Conservation (phyloP, 2,888 invertebrate species). For the Erebia ligea region DNA sequence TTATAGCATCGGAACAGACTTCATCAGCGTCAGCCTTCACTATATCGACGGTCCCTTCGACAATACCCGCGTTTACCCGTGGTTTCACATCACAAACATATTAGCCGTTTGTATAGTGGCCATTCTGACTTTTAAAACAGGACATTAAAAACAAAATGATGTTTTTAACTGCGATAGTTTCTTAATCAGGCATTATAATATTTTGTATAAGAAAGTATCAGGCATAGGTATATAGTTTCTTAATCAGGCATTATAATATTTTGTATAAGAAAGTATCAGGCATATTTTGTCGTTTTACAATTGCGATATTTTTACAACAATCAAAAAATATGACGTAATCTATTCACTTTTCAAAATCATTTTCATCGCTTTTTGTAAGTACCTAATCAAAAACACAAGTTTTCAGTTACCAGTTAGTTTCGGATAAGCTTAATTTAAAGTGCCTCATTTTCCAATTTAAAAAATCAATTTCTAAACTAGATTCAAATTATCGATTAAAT, state of each 20-base stretch:
- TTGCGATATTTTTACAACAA: background rate
- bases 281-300: no score
- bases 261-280: background rate
- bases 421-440: no score
- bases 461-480: background rate
- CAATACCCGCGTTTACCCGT: slow-evolving; percentile 36
- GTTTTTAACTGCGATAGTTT: background rate
- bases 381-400: no score
- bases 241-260: background rate
- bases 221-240: background rate
- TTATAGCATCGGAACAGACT: slow-evolving; percentile 3
- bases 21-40: slow-evolving; percentile 16
- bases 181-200: no score
- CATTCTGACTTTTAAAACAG: background rate
- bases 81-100: slow-evolving; percentile 40
- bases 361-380: no score
- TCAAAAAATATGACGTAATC: background rate
- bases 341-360: no score
- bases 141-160: background rate
- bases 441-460: background rate
- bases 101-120: slow-evolving; percentile 30
- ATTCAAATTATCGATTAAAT: background rate
- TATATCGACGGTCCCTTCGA: slow-evolving; percentile 18
- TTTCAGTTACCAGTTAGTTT: no score
- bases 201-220: background rate